These are phyloP conservation scores for Diacarnus erythraeanus DNA, from an alignment of 37 sponge, comb jelly and placozoan genomes.

Conservation along the genomic window DNA sequence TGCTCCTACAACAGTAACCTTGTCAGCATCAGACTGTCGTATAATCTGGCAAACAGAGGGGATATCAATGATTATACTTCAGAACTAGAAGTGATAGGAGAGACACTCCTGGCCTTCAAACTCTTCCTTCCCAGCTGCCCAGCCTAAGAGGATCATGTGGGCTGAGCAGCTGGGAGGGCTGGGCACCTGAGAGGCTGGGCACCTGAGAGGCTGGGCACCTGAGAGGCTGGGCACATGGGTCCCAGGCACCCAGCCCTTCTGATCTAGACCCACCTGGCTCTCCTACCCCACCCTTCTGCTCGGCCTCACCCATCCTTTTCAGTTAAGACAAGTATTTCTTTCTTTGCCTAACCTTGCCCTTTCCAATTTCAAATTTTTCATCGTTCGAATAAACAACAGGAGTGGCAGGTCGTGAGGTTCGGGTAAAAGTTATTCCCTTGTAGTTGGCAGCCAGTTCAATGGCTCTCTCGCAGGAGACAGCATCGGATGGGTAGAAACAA, in stretches of 20 bases:
- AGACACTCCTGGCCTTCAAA: too few species aligned
- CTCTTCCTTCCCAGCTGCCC: background rate
- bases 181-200: too few species aligned
- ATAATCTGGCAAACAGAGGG: constrained; percentile 55
- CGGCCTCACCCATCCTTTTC: too few species aligned
- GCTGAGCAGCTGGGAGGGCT: too few species aligned
- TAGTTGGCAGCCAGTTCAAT: constrained; percentile 95
- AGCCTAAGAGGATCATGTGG: too few species aligned
- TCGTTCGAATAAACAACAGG: constrained; percentile 83
- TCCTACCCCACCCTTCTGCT: too few species aligned
- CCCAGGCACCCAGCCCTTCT: too few species aligned
- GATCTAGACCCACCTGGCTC: too few species aligned
- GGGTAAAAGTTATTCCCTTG: constrained; percentile 92
- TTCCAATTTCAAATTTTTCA: constrained; percentile 94
- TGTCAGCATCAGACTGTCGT: constrained; percentile 62
- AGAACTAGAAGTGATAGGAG: background rate
- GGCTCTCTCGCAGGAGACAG: constrained; percentile 94
- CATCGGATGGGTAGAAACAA: constrained; percentile 97
- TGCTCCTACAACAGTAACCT: constrained; percentile 91
- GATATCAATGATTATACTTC: background rate
- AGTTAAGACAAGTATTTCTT: background rate
- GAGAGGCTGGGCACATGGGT: too few species aligned
- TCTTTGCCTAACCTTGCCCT: constrained; percentile 83
- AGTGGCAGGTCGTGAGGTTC: constrained; percentile 89
- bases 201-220: too few species aligned